A percentile compares a stretch with the other conserved stretches of the same genome.
phyloP scores from a whole-genome alignment of 2,888 invertebrate species.

The Athripsodes cinereus region DNA sequence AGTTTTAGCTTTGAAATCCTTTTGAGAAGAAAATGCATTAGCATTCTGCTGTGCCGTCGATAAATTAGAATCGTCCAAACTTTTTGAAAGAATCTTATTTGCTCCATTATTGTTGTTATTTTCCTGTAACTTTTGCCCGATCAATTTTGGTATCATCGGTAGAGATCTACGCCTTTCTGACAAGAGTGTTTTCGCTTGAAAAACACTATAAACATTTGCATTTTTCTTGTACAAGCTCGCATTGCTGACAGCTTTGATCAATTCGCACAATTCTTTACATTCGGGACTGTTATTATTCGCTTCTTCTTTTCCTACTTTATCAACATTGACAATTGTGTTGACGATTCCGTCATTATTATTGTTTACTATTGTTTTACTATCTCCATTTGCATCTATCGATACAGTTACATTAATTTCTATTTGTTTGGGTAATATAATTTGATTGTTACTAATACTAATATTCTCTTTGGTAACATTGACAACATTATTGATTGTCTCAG shows the following conservation, averaged over 20 bases:
- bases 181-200: constrained; percentile 44
- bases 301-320: background rate
- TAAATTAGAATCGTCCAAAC: background rate
- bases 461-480: constrained; percentile 35
- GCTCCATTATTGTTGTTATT: background rate
- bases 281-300: constrained; percentile 3
- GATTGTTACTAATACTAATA: too few relatives aligned
- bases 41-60: constrained; percentile 33
- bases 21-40: constrained; percentile 37
- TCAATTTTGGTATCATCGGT: constrained; percentile 40
- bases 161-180: constrained; percentile 42
- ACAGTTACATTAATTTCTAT: constrained; percentile 30
- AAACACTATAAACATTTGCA: constrained; percentile 48
- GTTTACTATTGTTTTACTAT: background rate
- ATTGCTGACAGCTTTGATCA: constrained; percentile 39
- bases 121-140: constrained; percentile 34
- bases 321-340: background rate
- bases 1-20: constrained; percentile 63
- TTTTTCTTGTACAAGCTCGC: constrained; percentile 44
- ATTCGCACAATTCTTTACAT: constrained; percentile 13
- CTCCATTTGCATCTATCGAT: constrained; percentile 2
- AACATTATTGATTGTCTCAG: constrained; percentile 36
- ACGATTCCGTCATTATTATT: background rate
- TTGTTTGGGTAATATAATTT: constrained; percentile 26
- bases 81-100: background rate